Conservation (phyloP, 2,888 invertebrate genomes). For the Baronia brevicornis region DNA sequence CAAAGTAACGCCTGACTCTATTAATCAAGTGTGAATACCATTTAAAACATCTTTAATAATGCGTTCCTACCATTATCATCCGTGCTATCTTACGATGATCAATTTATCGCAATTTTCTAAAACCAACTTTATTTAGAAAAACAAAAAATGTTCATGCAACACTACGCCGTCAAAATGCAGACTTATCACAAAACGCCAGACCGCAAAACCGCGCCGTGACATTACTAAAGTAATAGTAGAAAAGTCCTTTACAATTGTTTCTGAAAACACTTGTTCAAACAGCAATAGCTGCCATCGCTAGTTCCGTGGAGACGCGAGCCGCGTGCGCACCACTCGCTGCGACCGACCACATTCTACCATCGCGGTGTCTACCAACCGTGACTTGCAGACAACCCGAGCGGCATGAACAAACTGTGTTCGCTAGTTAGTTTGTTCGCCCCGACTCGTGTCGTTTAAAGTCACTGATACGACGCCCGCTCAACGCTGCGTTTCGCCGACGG, state of each 20-base stretch:
- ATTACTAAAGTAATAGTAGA: slow-evolving; percentile 66
- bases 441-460: slow-evolving; percentile 70
- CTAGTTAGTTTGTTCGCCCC: slow-evolving; percentile 74
- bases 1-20: too few species aligned
- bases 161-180: too few species aligned
- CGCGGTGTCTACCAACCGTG: too few species aligned
- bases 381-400: slow-evolving; percentile 64
- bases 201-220: slow-evolving; percentile 32
- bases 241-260: slow-evolving; percentile 70
- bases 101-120: too few species aligned
- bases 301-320: slow-evolving; percentile 27
- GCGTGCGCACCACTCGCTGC: slow-evolving; percentile 31
- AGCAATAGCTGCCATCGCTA: slow-evolving; percentile 50
- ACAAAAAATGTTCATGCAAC: too few species aligned
- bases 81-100: too few species aligned
- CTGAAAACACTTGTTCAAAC: slow-evolving; percentile 70
- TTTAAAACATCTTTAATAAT: too few species aligned
- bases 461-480: slow-evolving; percentile 24
- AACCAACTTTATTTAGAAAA: too few species aligned
- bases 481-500: neutral
- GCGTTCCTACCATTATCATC: too few species aligned
- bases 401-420: slow-evolving; percentile 69
- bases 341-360: neutral
- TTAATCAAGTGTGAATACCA: too few species aligned
- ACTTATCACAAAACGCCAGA: slow-evolving; percentile 18